Evolutionary conservation across 2,888 invertebrate species (phyloP).

Genomic region (Eristalis tenax): DNA sequence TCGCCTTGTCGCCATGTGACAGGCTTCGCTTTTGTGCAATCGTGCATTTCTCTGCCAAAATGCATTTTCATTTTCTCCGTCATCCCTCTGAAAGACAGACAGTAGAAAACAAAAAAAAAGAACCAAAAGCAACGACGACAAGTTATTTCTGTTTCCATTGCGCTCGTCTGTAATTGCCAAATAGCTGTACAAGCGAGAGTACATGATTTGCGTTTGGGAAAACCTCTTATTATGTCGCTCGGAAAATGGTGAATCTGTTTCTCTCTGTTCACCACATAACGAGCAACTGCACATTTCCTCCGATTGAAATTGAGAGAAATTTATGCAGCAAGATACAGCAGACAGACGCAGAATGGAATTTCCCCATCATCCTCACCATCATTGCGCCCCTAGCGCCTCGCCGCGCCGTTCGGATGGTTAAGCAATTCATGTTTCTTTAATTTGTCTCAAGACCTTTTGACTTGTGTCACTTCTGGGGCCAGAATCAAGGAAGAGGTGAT

Average conservation of each 20-base stretch:
- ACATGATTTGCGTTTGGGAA: constrained; percentile 59
- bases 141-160: constrained; percentile 63
- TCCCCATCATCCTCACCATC: constrained; percentile 25
- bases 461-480: constrained; percentile 34
- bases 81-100: not conserved
- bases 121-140: constrained; percentile 17
- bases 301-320: constrained; percentile 25
- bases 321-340: constrained; percentile 8
- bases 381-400: not conserved
- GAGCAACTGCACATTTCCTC: not conserved
- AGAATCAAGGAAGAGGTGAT: not conserved
- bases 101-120: not conserved
- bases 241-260: constrained; percentile 1
- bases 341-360: constrained; percentile 18
- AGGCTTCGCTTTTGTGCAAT: constrained; percentile 38
- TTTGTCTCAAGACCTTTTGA: constrained; percentile 53
- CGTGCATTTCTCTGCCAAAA: constrained; percentile 55
- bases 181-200: constrained; percentile 51
- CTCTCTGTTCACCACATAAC: constrained; percentile 2
- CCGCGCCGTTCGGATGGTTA: constrained; percentile 1
- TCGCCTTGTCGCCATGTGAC: not conserved
- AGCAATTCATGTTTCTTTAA: constrained; percentile 40
- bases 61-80: constrained; percentile 7
- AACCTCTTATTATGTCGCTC: constrained; percentile 51
- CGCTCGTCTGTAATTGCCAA: constrained; percentile 59